Conservation (phyloP, 2,113 vertebrate genomes). For the Antechinus flavipes region DNA sequence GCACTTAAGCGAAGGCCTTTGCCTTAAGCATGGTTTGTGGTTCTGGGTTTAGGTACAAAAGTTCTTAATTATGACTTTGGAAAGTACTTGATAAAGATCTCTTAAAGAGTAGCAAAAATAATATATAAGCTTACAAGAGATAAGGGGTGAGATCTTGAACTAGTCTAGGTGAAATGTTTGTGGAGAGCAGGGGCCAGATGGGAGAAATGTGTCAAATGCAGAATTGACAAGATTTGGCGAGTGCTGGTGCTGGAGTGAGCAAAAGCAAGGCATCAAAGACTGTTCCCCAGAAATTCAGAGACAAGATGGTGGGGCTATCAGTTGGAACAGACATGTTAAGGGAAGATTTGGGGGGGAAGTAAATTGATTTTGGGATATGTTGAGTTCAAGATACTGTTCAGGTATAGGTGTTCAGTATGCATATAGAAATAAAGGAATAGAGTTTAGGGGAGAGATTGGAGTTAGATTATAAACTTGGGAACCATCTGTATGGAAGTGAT, state of each 20-base stretch:
- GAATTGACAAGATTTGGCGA: neutral
- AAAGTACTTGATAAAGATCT: neutral
- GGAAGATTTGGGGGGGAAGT: neutral
- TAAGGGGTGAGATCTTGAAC: neutral
- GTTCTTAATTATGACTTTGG: neutral
- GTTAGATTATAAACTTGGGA: neutral
- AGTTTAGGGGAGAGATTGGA: neutral
- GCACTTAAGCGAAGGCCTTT: neutral
- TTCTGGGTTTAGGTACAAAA: neutral
- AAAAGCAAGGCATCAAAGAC: neutral
- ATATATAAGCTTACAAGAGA: neutral
- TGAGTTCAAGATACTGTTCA: neutral
- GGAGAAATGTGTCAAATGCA: neutral
- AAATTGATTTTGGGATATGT: neutral
- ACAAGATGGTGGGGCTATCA: neutral
- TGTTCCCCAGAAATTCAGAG: neutral
- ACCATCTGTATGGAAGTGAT: neutral
- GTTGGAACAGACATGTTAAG: neutral
- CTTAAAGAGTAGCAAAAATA: neutral
- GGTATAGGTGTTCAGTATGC: neutral
- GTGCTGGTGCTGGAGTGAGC: neutral
- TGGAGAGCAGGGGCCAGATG: neutral
- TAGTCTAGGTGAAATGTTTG: neutral
- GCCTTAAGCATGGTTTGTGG: neutral
- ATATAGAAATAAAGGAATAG: neutral